Evolutionary conservation across 2,113 vertebrate species (phyloP).

Genomic region (Neogale vison): DNA sequence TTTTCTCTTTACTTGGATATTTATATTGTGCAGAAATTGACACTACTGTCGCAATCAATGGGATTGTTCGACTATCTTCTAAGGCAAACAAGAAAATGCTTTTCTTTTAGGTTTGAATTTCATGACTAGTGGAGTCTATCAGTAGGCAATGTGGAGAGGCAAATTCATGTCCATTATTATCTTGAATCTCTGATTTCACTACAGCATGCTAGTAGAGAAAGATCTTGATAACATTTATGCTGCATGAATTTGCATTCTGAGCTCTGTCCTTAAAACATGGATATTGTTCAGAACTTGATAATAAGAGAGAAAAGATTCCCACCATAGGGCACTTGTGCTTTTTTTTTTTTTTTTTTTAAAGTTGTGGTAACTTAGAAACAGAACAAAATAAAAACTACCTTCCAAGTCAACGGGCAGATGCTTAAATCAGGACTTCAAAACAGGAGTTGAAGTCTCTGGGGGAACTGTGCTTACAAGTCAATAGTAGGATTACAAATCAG

Average conservation of each 20-base stretch:
- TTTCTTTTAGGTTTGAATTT: constrained; percentile 22
- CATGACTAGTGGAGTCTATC: neutral
- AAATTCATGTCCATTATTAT: neutral
- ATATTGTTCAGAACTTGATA: neutral
- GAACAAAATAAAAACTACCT: neutral
- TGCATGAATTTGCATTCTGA: neutral
- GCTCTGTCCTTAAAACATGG: neutral
- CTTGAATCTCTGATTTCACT: constrained; percentile 1
- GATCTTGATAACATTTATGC: neutral
- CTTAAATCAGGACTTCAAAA: neutral
- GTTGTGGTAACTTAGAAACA: neutral
- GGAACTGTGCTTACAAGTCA: neutral
- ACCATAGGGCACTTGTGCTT: neutral
- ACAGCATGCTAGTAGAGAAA: neutral
- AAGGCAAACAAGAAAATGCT: neutral
- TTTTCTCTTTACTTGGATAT: neutral
- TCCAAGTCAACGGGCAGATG: neutral
- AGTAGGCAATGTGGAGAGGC: neutral
- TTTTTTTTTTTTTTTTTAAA: neutral
- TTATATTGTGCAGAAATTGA: neutral
- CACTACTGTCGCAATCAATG: neutral
- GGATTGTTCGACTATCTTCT: neutral
- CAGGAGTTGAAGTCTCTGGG: neutral
- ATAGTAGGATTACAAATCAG: neutral
- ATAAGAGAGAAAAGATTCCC: neutral